Evolutionary conservation across 2,888 invertebrate genomes (phyloP), one percentile per base, ranked within the genome.

Genomic region (Amphiduros pacificus): DNA sequence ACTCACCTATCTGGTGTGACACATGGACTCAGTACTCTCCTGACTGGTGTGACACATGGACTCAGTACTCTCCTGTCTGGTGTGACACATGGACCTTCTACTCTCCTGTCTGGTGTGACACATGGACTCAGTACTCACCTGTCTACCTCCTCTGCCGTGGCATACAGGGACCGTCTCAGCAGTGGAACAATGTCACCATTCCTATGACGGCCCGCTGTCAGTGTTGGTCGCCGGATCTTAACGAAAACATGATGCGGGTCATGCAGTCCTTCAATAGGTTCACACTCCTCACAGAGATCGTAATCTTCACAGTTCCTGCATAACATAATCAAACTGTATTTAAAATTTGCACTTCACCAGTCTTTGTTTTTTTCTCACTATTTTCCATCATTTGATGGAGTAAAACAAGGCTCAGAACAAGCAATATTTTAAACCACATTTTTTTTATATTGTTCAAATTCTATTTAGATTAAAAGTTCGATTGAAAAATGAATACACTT

Each of bases 211-310:
- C 72, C 71, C 6, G 69, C 70, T 11, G 61, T 60, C 22, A 54
- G 49, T 44, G 73, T 72, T 1, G 79, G 78, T 6, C 71, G 63
- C 5, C 77, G 69, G 41, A 82, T 70, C 68, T 82, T 81, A 32
- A 82, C 65, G 64, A 82, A 81, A 20, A 80, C 77, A 59, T 82
- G 82, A 20, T 72, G 70, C 6, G 68, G 65, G 59, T 76, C 70
- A 61, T 82, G 82, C 17, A 74, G 60, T 2, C 68, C 71, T 0
- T 71, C 65, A 29, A 69, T 67, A 14, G 63, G 57, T 64, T 82
- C 81, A 67, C 82, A 82, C 2, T 70, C 58, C 66, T 82, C 82
- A 69, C 82, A 82, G 52, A 83, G 71, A 66, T 82, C 82, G 68
- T 74, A 83, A 63, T 82, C 78, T 5, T 69, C 59, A 69, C 83